Conservation (phyloP, 2,888 invertebrate species). For the Gasteruption jaculator region DNA sequence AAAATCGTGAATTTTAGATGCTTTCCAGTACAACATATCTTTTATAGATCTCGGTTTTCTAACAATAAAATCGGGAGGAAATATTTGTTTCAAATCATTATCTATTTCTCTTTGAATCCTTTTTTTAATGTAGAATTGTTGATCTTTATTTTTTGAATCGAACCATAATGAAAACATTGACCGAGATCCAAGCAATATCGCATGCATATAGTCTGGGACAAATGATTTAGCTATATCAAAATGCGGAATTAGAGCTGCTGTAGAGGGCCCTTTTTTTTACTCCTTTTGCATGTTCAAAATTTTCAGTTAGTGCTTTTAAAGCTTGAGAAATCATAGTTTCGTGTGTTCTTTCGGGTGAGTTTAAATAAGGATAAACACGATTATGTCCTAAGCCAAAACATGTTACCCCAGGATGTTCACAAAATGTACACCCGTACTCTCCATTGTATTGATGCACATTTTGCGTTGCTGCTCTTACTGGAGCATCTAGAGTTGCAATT, state of each 20-base stretch:
- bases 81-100: background rate
- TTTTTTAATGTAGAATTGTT: constrained; percentile 12
- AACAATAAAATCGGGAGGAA: constrained; percentile 8
- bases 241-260: too few species aligned
- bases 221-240: too few species aligned
- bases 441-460: constrained; percentile 15
- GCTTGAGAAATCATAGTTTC: background rate
- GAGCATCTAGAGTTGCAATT: too few species aligned
- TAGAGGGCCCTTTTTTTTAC: constrained; percentile 9
- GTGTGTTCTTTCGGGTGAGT: background rate
- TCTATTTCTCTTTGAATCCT: constrained; percentile 1
- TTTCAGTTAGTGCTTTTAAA: too few species aligned
- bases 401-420: constrained; percentile 12
- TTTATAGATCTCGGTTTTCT: background rate
- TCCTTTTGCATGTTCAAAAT: background rate
- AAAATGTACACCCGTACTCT: constrained; percentile 14
- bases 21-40: constrained; percentile 6
- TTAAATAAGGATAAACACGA: background rate
- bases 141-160: background rate
- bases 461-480: constrained; percentile 11
- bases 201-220: too few species aligned
- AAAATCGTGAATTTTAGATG: background rate
- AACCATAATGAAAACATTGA: too few species aligned
- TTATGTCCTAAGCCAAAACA: constrained; percentile 3
- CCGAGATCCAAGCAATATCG: too few species aligned